A percentile compares a stretch with the other conserved stretches of the same genome.
phyloP scores from a whole-genome alignment of 1,140 invertebrate species.

The Alviniconcha marisindica region DNA sequence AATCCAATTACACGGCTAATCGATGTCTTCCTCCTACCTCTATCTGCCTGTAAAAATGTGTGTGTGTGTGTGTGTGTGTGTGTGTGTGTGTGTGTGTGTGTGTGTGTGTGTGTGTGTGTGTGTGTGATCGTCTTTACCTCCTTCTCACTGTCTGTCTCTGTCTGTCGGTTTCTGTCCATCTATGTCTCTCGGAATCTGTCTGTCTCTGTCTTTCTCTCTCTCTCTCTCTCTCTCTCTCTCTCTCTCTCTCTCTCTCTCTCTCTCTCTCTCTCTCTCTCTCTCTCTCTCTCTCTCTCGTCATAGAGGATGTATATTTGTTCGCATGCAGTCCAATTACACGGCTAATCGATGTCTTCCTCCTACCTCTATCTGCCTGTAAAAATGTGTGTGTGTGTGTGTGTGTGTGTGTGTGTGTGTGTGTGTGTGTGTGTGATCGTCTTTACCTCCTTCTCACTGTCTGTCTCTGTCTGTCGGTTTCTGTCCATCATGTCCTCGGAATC shows the following conservation, averaged over 20 bases:
- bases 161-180: neutral
- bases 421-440: too few species aligned
- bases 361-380: neutral
- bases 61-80: neutral
- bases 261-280: neutral
- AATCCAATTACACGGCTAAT: too few species aligned
- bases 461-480: too few species aligned
- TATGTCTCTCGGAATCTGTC: neutral
- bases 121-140: neutral
- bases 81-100: neutral
- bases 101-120: neutral
- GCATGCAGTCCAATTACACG: too few species aligned
- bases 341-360: neutral
- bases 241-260: neutral
- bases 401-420: too few species aligned
- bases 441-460: too few species aligned
- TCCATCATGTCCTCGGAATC: too few species aligned
- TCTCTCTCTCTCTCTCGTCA: neutral
- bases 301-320: too few species aligned
- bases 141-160: neutral
- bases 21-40: too few species aligned
- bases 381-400: neutral
- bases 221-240: neutral
- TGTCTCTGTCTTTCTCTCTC: constrained; percentile 17
- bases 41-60: neutral